phyloP scores from a whole-genome alignment of 2,888 invertebrate species.

The Drosophila meridiana region DNA sequence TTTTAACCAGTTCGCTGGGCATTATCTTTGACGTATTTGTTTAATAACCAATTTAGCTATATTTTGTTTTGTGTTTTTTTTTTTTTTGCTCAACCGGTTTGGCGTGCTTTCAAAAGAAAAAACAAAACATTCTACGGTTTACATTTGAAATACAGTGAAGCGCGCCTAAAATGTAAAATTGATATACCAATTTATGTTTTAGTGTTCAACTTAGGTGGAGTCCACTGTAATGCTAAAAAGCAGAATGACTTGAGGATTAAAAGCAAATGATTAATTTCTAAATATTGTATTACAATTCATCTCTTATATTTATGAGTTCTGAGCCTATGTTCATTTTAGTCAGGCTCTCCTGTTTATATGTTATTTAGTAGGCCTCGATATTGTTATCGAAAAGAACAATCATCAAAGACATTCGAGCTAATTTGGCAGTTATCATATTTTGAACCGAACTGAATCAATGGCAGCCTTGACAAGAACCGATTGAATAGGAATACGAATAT shows the following conservation, averaged over 20 bases:
- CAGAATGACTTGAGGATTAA: background rate
- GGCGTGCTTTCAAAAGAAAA: conserved; percentile 25
- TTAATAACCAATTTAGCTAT: conserved; percentile 43
- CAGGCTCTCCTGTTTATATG: background rate
- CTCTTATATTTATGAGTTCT: background rate
- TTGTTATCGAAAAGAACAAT: conserved; percentile 12
- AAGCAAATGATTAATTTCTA: background rate
- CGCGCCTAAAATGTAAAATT: background rate
- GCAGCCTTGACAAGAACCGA: conserved; percentile 37
- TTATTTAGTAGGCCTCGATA: background rate
- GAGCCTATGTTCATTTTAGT: background rate
- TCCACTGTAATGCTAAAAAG: background rate
- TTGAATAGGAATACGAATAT: background rate
- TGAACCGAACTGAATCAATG: conserved; percentile 8
- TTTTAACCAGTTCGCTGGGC: conserved; percentile 42
- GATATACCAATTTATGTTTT: background rate
- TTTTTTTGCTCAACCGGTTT: conserved; percentile 56
- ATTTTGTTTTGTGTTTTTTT: conserved; percentile 29
- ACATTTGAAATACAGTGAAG: conserved; percentile 39
- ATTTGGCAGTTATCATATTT: conserved; percentile 26
- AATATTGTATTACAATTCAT: background rate
- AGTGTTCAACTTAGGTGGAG: background rate
- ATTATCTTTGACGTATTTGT: conserved; percentile 33
- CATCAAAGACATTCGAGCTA: conserved; percentile 3
- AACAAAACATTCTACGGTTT: conserved; percentile 32